A percentile compares a stretch with the other conserved stretches of the same genome.
Evolutionary conservation across 1,140 invertebrate genomes (phyloP).

Genomic region (Drosophila punjabiensis): DNA sequence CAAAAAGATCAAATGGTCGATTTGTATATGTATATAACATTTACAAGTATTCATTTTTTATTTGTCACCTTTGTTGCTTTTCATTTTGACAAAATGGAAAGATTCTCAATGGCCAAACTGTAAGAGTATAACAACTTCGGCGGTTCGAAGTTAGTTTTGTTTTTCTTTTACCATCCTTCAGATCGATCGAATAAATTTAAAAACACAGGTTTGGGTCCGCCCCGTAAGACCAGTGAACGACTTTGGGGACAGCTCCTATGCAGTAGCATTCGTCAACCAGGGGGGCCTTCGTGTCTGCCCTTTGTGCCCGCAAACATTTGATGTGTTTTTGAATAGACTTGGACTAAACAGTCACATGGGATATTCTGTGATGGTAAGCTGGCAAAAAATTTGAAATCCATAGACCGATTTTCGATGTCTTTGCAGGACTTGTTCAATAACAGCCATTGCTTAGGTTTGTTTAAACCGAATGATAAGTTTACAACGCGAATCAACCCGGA

Average conservation of each 20-base stretch:
- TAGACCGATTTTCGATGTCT: neutral
- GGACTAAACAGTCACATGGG: conserved; percentile 40
- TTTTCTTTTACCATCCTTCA: too few species aligned
- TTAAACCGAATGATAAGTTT: conserved; percentile 46
- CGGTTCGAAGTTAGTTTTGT: neutral
- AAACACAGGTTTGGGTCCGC: conserved; percentile 54
- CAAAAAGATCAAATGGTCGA: too few species aligned
- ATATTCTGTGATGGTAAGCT: conserved; percentile 50
- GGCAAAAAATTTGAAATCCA: neutral
- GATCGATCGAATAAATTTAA: neutral
- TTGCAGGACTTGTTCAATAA: conserved; percentile 59
- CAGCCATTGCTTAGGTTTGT: conserved; percentile 40
- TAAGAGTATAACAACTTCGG: neutral
- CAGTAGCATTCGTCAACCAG: conserved; percentile 50
- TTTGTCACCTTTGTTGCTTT: too few species aligned
- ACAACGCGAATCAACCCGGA: conserved; percentile 47
- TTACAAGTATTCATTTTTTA: too few species aligned
- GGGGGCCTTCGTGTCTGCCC: conserved; percentile 26
- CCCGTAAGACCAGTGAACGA: conserved; percentile 50
- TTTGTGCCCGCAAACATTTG: conserved; percentile 42
- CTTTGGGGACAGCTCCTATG: conserved; percentile 31
- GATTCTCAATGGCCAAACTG: neutral
- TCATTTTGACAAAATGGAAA: neutral
- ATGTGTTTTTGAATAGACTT: conserved; percentile 14
- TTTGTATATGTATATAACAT: too few species aligned